Evolutionary conservation across 1,140 invertebrate genomes (phyloP), one percentile per base, ranked within the genome.

Genomic region (Lucilia cuprina): DNA sequence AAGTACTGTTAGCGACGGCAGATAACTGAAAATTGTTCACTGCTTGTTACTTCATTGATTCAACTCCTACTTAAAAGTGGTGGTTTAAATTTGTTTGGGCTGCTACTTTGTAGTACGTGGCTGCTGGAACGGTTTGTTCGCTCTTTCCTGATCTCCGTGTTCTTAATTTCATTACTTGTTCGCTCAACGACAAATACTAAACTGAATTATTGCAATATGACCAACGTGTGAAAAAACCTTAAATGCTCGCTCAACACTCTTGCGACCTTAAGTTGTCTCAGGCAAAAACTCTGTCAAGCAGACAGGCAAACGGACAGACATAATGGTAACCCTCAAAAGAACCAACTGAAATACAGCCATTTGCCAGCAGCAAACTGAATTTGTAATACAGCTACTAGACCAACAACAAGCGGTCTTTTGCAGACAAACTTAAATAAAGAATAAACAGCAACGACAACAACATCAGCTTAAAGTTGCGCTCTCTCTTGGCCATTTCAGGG

Each of bases 271-370:
- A 25, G n/a, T 70, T 12, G 65, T 21, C 19, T 21, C n/a, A 70
- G n/a, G 41, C 41, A 41, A 17, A 17, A 21, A 7, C 74, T 74
- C 60, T 13, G 82, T 19, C 65, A 82, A 9, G n/a, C 65, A 70
- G 30, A 50, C 55, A 84, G n/a, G n/a, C 30, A 74, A 49, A 35
- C 25, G 34, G 21, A 49, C 70, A 83, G 19, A 12, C 65, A 74
- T 17, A 78, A 77, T 82, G 77, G 83, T 74, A 84, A 84, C 75
- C 75, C 75, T 78, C 75, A 47, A 78, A 47, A 9, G 34, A 78
- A 47, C 41, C 12, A 77, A 78, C 10, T 41, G 7, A 47, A 30
- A 47, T 17, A 47, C 41, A 80, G 41, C 77, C 14, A 75, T 35
- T 19, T 19, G n/a, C 1, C 65, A 70, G 65, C 65, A 70, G 65